Base-by-base conservation (phyloP, 2,113 vertebrate species). In the Suncus etruscus region DNA sequence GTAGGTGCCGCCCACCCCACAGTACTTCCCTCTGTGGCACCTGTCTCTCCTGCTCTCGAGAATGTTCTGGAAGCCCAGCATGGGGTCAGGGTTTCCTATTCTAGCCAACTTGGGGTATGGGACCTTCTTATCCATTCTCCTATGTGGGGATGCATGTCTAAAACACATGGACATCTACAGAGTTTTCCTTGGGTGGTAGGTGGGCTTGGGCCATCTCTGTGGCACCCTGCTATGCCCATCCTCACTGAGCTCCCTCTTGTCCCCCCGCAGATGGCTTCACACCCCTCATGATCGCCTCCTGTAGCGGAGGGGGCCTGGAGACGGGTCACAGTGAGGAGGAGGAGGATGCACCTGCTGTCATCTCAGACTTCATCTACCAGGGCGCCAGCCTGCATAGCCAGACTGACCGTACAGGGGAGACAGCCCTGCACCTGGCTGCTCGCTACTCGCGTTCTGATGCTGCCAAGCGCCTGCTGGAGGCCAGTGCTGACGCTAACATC, bases 341-440 rank as follows among this genome's bases (percentile, higher is more conserved):
- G 47, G 99, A 99, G 20, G 99, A 99, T 0, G 98, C 98, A 0
- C 99, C 99, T 0, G 99, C 98, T 0, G 99, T 99, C 95, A 99
- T 99, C 96, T 99, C 98, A 0, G 99, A 99, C 95, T 99, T 99
- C 97, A 99, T 99, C 94, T 99, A 99, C 96, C 99, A 99, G 95
- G 99, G 99, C 0, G 99, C 99, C 94, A 99, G 98, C 83, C 96
- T 99, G n/a, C 99, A 99, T 98, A 99, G 98, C 96, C 99, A 99
- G 97, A 99, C 99, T 0, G 99, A 99, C 97, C 99, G 99, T 45
- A 99, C 99, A 0, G 99, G 99, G 0, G 99, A 99, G 97, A 99
- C 99, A 0, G 99, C 99, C 0, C 97, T 99, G 24, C 99, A 99
- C 97, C 97, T 99, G 96, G 99, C 99, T 0, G 99, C 99, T n/a